Evolutionary conservation across 2,888 invertebrate genomes (phyloP), one percentile per base, ranked within the genome.

Genomic region (Tridacna crocea): DNA sequence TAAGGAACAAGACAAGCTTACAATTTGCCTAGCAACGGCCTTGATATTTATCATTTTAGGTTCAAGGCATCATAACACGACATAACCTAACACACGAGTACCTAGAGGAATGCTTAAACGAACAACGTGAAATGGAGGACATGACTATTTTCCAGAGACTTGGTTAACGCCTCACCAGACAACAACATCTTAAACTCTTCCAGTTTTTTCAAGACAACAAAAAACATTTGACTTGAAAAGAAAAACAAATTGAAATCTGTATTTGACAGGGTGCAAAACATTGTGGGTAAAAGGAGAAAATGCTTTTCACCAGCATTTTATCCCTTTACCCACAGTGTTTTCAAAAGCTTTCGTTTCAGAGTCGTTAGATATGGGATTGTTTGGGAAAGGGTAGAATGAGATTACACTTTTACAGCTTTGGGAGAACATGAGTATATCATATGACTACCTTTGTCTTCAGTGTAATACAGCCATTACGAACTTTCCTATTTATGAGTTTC

Each of bases 51-150:
- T 55, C 55, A 36, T 70, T 70, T 61, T 86, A 91, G 90, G 80
- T 92, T 11, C 83, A 86, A 36, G 92, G 91, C n/a, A 88, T 92
- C 46, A 87, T 92, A 12, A 92, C 92, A 4, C 82, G 92, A 55
- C 92, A 92, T 60, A 92, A 92, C 73, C 83, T 92, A 26, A 92
- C 89, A 1, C 91, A 91, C 72, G 89, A 91, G 66, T 88, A 79
- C 72, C 77, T 91, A 26, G 88, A 91, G 47, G 84, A 86, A 51
- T 58, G 83, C 22, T 77, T 79, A 17, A 60, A 68, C 8, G 86
- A 86, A 47, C 55, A 82, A 0, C 75, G 78, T n/a, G 78, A 84
- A n/a, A 86, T 86, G 86, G 80, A 86, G 58, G 82, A 83, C 68
- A 73, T 86, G 24, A 72, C 77, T n/a, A 74, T 76, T 10, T 72